Conservation (phyloP, 2,797 vertebrate genomes). For the Falco concolor region DNA sequence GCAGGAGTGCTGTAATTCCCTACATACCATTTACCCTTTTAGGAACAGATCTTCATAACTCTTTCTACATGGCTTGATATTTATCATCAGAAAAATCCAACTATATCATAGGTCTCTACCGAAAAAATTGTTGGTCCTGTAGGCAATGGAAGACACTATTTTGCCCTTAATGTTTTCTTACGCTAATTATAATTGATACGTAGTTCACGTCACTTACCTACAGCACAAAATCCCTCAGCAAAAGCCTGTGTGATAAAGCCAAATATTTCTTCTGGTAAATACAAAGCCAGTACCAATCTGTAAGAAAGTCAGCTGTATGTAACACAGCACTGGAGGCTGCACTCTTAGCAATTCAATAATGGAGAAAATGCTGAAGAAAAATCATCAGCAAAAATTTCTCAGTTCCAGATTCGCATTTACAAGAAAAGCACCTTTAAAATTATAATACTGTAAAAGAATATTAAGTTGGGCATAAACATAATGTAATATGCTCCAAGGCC, state of each 20-base stretch:
- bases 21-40: background rate
- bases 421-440: slow-evolving; percentile 9
- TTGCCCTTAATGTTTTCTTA: background rate
- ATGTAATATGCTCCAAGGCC: background rate
- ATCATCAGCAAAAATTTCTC: background rate
- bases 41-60: background rate
- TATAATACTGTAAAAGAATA: background rate
- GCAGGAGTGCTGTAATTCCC: background rate
- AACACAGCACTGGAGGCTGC: background rate
- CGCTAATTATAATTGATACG: background rate
- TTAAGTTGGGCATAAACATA: background rate
- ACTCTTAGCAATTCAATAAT: background rate
- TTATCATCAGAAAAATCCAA: background rate
- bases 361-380: background rate
- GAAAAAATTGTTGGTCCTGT: background rate
- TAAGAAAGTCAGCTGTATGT: background rate
- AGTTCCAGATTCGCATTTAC: background rate
- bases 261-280: background rate
- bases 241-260: background rate
- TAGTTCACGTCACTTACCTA: background rate
- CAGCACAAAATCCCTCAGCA: background rate
- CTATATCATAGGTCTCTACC: background rate
- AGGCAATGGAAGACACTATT: background rate
- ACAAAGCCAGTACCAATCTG: background rate
- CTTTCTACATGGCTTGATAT: background rate